Percentiles rank a stretch among this genome's conserved stretches.
These are phyloP conservation scores for Puffinus mauretanicus DNA, from an alignment of 2,113 vertebrate species.

Conservation along the genomic window DNA sequence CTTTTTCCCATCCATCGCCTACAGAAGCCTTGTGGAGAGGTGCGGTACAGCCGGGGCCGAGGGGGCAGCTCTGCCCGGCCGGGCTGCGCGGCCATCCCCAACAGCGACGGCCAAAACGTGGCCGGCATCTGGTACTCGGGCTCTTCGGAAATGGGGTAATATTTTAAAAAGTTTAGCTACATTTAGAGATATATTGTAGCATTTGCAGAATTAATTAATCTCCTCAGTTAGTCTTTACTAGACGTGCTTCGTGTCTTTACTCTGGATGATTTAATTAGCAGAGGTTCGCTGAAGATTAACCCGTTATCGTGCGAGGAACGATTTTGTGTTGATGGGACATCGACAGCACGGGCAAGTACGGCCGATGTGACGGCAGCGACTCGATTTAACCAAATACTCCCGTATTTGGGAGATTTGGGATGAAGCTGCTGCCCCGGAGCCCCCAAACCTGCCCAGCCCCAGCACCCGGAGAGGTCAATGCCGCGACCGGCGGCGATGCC, in stretches of 20 bases:
- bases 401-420: neutral
- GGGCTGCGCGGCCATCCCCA: neutral
- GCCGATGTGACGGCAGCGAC: fast-evolving
- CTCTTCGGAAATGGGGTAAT: fast-evolving
- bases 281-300: neutral
- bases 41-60: neutral
- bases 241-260: fast-evolving
- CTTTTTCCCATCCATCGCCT: fast-evolving
- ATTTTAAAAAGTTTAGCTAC: neutral
- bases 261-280: neutral
- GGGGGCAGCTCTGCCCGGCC: neutral
- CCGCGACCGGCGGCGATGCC: fast-evolving
- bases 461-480: neutral
- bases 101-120: fast-evolving
- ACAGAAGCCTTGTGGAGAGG: neutral
- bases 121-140: fast-evolving
- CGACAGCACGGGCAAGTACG: fast-evolving
- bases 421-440: neutral
- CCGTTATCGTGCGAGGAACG: fast-evolving
- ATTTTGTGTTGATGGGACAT: neutral
- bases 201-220: neutral
- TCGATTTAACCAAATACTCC: neutral
- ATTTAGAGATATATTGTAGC: neutral
- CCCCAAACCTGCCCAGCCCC: neutral
- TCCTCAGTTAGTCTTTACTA: neutral